phyloP scores from a whole-genome alignment of 2,797 vertebrate genomes.

The Malurus splendens region DNA sequence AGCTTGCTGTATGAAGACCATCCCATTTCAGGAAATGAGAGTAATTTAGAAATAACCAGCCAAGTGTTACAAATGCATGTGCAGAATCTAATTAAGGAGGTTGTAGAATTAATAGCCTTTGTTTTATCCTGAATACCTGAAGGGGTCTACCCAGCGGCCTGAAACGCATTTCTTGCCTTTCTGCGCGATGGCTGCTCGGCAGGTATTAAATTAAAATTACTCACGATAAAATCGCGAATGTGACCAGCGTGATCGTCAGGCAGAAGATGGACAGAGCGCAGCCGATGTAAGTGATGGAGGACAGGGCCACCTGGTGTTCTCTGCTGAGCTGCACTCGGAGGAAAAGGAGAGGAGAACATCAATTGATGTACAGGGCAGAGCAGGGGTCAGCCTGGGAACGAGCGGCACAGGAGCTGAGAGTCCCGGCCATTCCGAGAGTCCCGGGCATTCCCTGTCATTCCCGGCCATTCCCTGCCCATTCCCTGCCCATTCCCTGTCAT shows the following conservation, averaged over 20 bases:
- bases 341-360: background rate
- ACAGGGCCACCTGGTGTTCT: slow-evolving; percentile 91
- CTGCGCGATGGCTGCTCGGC: background rate
- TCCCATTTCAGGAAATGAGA: slow-evolving; percentile 18
- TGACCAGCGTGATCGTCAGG: slow-evolving; percentile 87
- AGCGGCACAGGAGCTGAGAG: too few species aligned
- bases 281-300: slow-evolving; percentile 91
- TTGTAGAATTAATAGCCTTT: slow-evolving; percentile 49
- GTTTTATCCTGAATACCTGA: slow-evolving; percentile 7
- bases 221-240: slow-evolving; percentile 94
- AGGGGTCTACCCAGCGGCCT: background rate
- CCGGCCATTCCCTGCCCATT: too few species aligned
- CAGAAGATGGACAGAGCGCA: slow-evolving; percentile 93
- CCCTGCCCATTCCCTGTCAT: too few species aligned
- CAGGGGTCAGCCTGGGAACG: too few species aligned
- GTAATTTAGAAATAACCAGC: slow-evolving; percentile 32
- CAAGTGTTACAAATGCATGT: slow-evolving; percentile 20
- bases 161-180: background rate
- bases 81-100: slow-evolving; percentile 26
- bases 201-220: slow-evolving; percentile 64
- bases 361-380: too few species aligned
- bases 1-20: background rate
- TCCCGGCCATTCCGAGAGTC: too few species aligned
- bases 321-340: slow-evolving; percentile 73
- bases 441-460: too few species aligned